phyloP scores from a whole-genome alignment of 2,888 invertebrate species.

The Acronicta leporina region DNA sequence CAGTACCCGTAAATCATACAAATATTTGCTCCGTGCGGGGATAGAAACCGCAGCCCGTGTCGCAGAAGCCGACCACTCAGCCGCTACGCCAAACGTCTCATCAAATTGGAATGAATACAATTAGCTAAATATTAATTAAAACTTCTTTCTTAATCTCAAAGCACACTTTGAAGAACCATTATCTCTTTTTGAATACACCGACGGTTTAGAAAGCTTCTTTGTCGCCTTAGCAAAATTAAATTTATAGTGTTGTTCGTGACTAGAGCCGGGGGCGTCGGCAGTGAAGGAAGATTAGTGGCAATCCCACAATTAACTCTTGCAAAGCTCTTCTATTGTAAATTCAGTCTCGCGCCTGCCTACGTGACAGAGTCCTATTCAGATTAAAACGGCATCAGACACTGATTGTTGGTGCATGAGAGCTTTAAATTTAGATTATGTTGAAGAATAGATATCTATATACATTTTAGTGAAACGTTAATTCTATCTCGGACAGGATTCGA shows the following conservation, averaged over 20 bases:
- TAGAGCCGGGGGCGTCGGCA: conserved; percentile 21
- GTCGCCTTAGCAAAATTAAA: conserved; percentile 59
- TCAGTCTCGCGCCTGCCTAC: conserved; percentile 52
- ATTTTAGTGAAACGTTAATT: too few relatives aligned
- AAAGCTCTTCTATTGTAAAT: conserved; percentile 59
- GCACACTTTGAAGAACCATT: not conserved
- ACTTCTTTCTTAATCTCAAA: conserved; percentile 7
- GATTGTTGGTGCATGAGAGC: conserved; percentile 35
- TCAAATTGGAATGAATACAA: not conserved
- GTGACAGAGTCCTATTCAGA: conserved; percentile 57
- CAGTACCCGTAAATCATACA: too few relatives aligned
- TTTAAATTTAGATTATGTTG: conserved; percentile 1
- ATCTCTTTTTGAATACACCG: conserved; percentile 9
- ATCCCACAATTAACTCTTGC: conserved; percentile 65
- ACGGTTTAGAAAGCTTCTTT: conserved; percentile 31
- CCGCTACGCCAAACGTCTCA: too few relatives aligned
- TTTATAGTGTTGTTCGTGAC: conserved; percentile 43
- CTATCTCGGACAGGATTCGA: too few relatives aligned
- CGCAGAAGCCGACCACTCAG: too few relatives aligned
- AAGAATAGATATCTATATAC: too few relatives aligned
- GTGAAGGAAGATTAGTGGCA: conserved; percentile 55
- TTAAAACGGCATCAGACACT: conserved; percentile 42
- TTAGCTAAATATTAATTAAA: conserved; percentile 5
- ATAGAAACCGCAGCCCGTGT: too few relatives aligned
- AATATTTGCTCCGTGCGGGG: too few relatives aligned